These are phyloP conservation scores for Zoroaster sp. DNA, from an alignment of 53 echinoderm and acorn worm species.

Conservation along the genomic window DNA sequence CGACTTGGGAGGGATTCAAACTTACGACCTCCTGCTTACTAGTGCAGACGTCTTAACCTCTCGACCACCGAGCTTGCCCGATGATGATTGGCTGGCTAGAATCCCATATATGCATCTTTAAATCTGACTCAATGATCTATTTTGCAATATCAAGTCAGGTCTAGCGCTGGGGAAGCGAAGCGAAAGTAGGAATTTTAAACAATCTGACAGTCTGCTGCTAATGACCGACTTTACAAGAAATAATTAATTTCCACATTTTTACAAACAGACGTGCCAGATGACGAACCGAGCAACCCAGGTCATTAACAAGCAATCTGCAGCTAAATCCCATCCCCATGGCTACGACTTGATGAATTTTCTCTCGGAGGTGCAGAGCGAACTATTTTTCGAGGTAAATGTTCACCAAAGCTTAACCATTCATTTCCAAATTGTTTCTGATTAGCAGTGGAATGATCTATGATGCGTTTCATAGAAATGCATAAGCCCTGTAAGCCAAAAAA, in stretches of 20 bases:
- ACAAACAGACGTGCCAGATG: not conserved
- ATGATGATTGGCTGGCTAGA: no score
- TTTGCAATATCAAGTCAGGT: no score
- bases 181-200: no score
- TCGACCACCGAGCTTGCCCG: no score
- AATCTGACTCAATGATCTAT: no score
- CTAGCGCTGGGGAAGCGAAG: no score
- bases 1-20: no score
- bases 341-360: not conserved
- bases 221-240: not conserved
- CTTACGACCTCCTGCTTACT: no score
- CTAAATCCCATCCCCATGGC: not conserved
- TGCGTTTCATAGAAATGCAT: no score
- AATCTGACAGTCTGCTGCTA: not conserved
- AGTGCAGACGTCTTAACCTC: no score
- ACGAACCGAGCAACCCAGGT: not conserved
- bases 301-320: not conserved
- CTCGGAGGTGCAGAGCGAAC: not conserved
- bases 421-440: not conserved
- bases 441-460: not conserved
- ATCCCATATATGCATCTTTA: no score
- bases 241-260: not conserved
- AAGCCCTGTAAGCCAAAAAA: no score
- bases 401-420: not conserved
- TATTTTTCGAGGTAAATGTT: not conserved